A percentile compares a stretch with the other conserved stretches of the same genome.
These are phyloP conservation scores for Patella pellucida DNA, from an alignment of 2,888 invertebrate species.

Conservation along the genomic window DNA sequence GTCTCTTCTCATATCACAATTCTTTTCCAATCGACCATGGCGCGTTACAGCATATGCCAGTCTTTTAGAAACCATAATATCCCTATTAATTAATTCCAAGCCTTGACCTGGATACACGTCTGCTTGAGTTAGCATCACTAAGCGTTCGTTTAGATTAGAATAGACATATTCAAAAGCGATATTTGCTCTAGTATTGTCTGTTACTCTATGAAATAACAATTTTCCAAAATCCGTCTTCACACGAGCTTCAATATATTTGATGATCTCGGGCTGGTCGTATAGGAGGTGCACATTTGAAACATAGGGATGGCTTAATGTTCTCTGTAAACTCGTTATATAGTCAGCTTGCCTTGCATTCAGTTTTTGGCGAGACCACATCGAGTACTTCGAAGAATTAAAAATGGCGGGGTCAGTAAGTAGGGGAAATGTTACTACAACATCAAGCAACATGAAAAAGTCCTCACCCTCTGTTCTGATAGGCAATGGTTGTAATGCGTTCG, in stretches of 20 bases:
- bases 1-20: background rate
- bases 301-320: background rate
- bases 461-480: too few relatives aligned
- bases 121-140: conserved; percentile 16
- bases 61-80: conserved; percentile 1
- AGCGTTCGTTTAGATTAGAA: background rate
- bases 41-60: background rate
- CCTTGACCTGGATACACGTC: conserved; percentile 10
- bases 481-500: too few relatives aligned
- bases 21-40: conserved; percentile 8
- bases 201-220: background rate
- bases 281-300: conserved; percentile 10
- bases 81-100: background rate
- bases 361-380: background rate
- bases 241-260: background rate
- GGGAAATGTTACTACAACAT: background rate
- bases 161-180: conserved; percentile 6
- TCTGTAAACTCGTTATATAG: background rate
- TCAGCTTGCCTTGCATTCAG: background rate
- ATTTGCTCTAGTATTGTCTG: background rate
- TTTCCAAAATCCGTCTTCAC: background rate
- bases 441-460: too few relatives aligned
- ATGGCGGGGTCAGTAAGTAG: background rate
- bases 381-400: background rate
- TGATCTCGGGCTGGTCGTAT: conserved; percentile 6